Evolutionary conservation across 2,113 vertebrate species (phyloP).

Genomic region (Laterallus jamaicensis): DNA sequence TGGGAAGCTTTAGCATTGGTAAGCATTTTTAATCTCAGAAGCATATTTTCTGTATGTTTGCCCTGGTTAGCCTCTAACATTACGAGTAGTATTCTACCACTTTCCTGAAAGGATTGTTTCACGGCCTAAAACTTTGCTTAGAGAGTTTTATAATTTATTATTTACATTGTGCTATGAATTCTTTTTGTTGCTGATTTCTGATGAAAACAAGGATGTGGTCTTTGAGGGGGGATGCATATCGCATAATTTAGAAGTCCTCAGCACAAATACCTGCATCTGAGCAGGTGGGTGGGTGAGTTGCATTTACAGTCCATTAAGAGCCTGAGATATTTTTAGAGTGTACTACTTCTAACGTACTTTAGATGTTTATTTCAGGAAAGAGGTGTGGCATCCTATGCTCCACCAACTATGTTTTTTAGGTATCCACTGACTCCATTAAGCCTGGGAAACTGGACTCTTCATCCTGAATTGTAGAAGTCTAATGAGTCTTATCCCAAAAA

Average conservation of each 20-base stretch:
- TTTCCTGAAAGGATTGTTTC: background rate
- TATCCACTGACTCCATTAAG: background rate
- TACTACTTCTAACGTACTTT: background rate
- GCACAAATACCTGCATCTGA: background rate
- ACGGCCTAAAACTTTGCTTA: background rate
- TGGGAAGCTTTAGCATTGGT: background rate
- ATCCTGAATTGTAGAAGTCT: background rate
- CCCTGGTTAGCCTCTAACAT: background rate
- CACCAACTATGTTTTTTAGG: background rate
- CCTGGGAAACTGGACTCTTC: background rate
- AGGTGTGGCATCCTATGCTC: background rate
- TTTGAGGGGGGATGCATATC: background rate
- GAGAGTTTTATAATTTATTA: background rate
- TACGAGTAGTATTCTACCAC: background rate
- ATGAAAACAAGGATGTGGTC: background rate
- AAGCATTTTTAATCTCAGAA: slow-evolving; percentile 23
- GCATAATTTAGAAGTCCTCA: background rate
- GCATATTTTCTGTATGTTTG: background rate
- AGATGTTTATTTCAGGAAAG: background rate
- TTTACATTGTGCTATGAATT: background rate
- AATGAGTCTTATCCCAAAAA: slow-evolving; percentile 13
- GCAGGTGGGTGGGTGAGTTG: background rate
- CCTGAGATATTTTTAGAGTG: background rate
- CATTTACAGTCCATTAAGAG: background rate
- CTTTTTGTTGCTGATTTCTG: background rate